A percentile compares a stretch with the other conserved stretches of the same genome.
phyloP scores from a whole-genome alignment of 2,113 vertebrate genomes.

The Chloebia gouldiae region DNA sequence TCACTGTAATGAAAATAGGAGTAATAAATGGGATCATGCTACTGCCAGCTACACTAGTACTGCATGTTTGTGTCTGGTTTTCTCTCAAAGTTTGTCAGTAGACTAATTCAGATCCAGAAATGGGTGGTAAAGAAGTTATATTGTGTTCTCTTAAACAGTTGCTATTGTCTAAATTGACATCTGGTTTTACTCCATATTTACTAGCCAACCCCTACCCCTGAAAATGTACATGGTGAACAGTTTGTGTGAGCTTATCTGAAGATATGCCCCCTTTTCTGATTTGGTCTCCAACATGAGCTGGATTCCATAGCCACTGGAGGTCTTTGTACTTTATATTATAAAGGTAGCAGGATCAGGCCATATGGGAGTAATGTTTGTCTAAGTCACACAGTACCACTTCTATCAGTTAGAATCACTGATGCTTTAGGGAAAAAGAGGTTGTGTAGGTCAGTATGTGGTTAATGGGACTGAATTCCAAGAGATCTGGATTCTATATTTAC shows the following conservation, averaged over 20 bases:
- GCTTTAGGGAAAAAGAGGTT: neutral
- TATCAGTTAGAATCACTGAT: neutral
- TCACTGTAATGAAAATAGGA: neutral
- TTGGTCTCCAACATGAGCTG: neutral
- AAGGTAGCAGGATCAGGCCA: neutral
- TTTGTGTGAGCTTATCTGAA: neutral
- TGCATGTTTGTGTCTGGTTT: neutral
- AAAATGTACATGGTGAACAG: neutral
- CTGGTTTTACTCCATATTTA: neutral
- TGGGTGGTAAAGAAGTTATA: neutral
- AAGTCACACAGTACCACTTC: neutral
- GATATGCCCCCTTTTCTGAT: neutral
- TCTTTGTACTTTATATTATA: neutral
- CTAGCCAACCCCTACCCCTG: neutral
- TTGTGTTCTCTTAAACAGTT: neutral
- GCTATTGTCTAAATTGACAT: rapidly evolving
- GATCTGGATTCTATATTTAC: neutral
- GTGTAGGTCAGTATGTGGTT: neutral
- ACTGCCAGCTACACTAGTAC: neutral
- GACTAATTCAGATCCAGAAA: neutral
- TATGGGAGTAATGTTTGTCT: neutral
- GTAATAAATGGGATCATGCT: neutral
- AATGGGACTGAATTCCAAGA: neutral
- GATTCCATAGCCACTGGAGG: neutral
- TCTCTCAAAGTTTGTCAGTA: neutral